phyloP scores from a whole-genome alignment of 2,888 invertebrate genomes.

The Eretmocerus hayati region DNA sequence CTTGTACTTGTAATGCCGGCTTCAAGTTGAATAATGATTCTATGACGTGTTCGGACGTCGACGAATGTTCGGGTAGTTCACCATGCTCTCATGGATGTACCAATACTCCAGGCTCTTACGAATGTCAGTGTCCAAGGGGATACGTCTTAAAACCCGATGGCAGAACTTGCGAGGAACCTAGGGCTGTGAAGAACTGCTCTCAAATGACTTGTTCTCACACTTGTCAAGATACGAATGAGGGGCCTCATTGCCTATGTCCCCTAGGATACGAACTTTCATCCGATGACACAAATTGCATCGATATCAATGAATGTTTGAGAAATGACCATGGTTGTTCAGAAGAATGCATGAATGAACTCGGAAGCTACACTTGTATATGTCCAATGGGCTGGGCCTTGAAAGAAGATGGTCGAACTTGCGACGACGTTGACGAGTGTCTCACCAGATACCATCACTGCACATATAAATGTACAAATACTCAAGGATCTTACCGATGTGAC shows the following conservation, averaged over 20 bases:
- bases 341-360: conserved; percentile 50
- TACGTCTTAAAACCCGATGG: conserved; percentile 30
- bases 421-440: conserved; percentile 34
- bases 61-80: conserved; percentile 36
- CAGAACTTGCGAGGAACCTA: conserved; percentile 27
- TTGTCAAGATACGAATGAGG: conserved; percentile 34
- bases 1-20: conserved; percentile 54
- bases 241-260: conserved; percentile 52
- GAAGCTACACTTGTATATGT: conserved; percentile 46
- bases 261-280: conserved; percentile 47
- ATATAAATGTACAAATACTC: conserved; percentile 32
- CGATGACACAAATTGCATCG: conserved; percentile 41
- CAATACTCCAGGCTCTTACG: conserved; percentile 36
- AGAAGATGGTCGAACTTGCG: conserved; percentile 28
- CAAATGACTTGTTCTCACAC: conserved; percentile 33
- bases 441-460: conserved; percentile 21
- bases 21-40: conserved; percentile 38
- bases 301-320: conserved; percentile 52
- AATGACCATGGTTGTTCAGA: conserved; percentile 45
- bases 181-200: conserved; percentile 29
- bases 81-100: conserved; percentile 37
- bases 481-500: conserved; percentile 45
- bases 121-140: conserved; percentile 50
- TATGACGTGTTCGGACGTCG: conserved; percentile 35
- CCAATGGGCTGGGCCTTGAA: conserved; percentile 28